A percentile compares a stretch with the other conserved stretches of the same genome.
Conservation (phyloP, 2,113 vertebrate genomes). For the Bolborhynchus lineola region DNA sequence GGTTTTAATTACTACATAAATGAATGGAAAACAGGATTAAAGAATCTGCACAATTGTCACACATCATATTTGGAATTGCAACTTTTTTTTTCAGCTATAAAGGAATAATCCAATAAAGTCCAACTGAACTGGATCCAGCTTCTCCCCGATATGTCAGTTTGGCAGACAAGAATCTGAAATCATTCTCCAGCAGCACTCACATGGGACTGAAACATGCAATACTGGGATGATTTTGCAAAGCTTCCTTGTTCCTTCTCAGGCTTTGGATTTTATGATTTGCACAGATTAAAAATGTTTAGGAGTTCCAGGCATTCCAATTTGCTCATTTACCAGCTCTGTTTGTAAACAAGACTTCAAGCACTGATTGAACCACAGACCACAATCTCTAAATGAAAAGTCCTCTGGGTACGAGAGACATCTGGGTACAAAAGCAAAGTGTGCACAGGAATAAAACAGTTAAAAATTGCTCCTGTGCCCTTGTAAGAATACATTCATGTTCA, state of each 20-base stretch:
- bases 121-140: background rate
- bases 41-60: conserved; percentile 39
- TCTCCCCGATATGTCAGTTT: background rate
- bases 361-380: background rate
- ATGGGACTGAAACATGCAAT: background rate
- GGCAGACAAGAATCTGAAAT: background rate
- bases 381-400: background rate
- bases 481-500: background rate
- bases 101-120: background rate
- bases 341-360: background rate
- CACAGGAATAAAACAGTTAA: background rate
- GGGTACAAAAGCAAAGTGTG: background rate
- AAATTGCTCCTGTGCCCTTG: background rate
- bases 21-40: conserved; percentile 35
- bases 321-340: background rate
- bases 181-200: background rate
- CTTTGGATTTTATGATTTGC: background rate
- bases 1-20: conserved; percentile 46
- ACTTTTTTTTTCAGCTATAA: conserved; percentile 19
- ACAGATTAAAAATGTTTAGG: background rate
- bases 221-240: background rate
- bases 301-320: background rate
- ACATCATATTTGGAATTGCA: conserved; percentile 11
- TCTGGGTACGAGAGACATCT: background rate
- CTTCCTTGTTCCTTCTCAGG: background rate